Evolutionary conservation across 2,888 invertebrate species (phyloP), one percentile per base, ranked within the genome.

Genomic region (Branchellion lobata): DNA sequence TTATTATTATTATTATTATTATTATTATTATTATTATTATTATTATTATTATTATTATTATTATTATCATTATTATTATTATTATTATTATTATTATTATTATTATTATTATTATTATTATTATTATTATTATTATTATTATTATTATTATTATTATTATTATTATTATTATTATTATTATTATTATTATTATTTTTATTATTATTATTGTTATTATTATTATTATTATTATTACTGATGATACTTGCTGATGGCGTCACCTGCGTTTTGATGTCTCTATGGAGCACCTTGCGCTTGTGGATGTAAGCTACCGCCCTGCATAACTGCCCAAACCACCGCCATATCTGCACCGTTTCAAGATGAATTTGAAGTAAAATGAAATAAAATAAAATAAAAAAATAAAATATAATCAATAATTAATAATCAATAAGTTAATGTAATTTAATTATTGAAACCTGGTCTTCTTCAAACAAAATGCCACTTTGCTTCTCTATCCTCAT

Each of bases 241-340:
- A 11, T 11, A 65, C 21, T 27, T 65, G n/a, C n/a, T n/a, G 3
- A 5, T 21, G 65, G 8, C 3, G 5, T 40, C 65, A 65, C 77
- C 31, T 77, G 88, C n/a, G 89, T 87, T 83, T 89, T 89, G 53
- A 89, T 87, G 83, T 89, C 89, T 81, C 89, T 84, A 83, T 89
- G 89, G 11, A 90, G 85, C 79, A 90, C 89, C 82, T 89, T 88
- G 47, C 88, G 84, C 83, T 88, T 88, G 84, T 89, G 89, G 21
- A 89, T 88, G 84, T 89, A 88, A 83, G 89, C 89, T 14, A 89
- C 85, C 21, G 89, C 89, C 36, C 89, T 84, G 81, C 88, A 88
- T 72, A 89, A 85, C 82, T 90, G 89, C 21, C 87, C 87, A 85
- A 77, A 77, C 77, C 77, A 77, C 33, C 53, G 33, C 77, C 53